Evolutionary conservation across 2,888 invertebrate species (phyloP).

Genomic region (Lycophotia porphyrea): DNA sequence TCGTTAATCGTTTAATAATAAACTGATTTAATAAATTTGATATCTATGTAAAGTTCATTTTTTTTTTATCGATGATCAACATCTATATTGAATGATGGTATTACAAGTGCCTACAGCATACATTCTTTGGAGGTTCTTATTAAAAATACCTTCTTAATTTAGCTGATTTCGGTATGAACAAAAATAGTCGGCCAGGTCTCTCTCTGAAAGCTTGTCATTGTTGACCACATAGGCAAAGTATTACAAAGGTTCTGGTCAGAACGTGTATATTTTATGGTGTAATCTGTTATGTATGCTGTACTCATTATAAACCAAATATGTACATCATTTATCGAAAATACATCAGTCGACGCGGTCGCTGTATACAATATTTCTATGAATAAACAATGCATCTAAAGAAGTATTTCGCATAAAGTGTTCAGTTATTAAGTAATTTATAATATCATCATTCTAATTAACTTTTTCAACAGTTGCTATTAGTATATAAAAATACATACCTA

Average conservation of each 20-base stretch:
- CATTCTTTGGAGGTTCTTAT: conserved; percentile 75
- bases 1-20: conserved; percentile 11
- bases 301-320: conserved; percentile 35
- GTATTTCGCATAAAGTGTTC: conserved; percentile 60
- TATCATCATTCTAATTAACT: conserved; percentile 64
- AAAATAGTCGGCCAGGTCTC: not conserved
- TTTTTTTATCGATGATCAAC: conserved; percentile 22
- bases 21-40: conserved; percentile 27
- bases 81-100: conserved; percentile 79
- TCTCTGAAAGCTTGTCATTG: not conserved
- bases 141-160: conserved; percentile 59
- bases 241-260: not conserved
- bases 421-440: conserved; percentile 64
- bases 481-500: conserved; percentile 66
- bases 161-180: not conserved
- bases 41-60: not conserved
- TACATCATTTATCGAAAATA: conserved; percentile 47
- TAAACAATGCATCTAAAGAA: conserved; percentile 60
- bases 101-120: conserved; percentile 33
- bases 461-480: conserved; percentile 67
- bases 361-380: conserved; percentile 56
- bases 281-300: conserved; percentile 27
- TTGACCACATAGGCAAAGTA: not conserved
- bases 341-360: conserved; percentile 51
- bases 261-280: not conserved